Conservation (phyloP, 2,797 vertebrate genomes). For the Hypotaenidia philippensis region DNA sequence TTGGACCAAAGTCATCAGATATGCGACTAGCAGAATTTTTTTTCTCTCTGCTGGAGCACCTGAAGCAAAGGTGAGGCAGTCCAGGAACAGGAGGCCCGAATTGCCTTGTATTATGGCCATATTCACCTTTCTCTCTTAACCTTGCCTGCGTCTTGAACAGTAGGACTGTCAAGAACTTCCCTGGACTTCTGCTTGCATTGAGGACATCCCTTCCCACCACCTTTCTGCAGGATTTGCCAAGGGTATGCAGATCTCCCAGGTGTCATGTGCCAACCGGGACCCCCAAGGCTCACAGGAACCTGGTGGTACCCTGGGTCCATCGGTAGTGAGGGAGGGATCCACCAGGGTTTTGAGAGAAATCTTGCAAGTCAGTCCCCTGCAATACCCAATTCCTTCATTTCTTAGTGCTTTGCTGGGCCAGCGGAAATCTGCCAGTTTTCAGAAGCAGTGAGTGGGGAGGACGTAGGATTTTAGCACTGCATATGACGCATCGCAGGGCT, state of each 20-base stretch:
- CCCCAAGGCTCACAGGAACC: neutral
- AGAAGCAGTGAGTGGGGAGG: neutral
- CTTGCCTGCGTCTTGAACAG: neutral
- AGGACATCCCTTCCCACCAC: neutral
- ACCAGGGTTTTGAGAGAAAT: neutral
- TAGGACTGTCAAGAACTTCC: neutral
- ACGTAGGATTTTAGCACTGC: neutral
- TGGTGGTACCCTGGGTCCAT: neutral
- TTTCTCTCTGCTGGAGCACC: neutral
- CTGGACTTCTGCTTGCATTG: neutral
- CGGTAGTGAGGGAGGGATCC: neutral
- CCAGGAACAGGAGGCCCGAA: neutral
- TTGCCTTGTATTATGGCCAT: rapidly evolving
- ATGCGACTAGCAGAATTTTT: conserved; percentile 26
- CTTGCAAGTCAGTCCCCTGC: neutral
- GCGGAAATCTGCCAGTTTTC: neutral
- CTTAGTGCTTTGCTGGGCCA: neutral
- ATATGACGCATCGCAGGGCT: neutral
- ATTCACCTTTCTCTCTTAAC: neutral
- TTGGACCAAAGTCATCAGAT: conserved; percentile 8
- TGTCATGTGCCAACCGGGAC: neutral
- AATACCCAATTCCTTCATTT: neutral
- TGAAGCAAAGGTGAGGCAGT: neutral
- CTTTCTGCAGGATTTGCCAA: neutral
- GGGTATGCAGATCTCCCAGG: neutral